These are phyloP conservation scores for Microcebus murinus DNA, from an alignment of 2,113 vertebrate species.

Conservation along the genomic window DNA sequence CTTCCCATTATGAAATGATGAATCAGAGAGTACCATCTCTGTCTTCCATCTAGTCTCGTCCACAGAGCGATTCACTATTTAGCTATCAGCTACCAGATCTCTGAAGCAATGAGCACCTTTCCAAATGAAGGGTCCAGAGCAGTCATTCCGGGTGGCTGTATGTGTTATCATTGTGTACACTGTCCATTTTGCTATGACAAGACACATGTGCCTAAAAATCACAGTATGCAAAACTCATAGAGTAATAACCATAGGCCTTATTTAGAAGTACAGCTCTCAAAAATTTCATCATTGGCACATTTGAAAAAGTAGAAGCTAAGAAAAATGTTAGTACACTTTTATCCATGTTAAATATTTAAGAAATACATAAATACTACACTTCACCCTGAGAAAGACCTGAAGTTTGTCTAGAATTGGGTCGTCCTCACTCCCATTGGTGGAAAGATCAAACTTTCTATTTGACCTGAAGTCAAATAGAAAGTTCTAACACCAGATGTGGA, in stretches of 20 bases:
- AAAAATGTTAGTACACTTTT: background rate
- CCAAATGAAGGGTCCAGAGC: background rate
- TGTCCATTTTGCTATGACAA: background rate
- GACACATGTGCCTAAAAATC: background rate
- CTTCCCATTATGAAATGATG: background rate
- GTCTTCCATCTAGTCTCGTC: background rate
- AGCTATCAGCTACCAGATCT: background rate
- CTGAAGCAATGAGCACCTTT: background rate
- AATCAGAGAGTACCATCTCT: background rate
- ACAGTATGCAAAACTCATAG: background rate
- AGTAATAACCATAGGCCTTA: background rate
- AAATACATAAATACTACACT: background rate
- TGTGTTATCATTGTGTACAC: background rate
- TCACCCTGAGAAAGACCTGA: background rate
- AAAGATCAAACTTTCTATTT: background rate
- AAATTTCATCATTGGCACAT: background rate
- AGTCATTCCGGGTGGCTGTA: background rate
- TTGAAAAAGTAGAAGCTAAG: background rate
- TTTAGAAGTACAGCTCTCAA: no score
- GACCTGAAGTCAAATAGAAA: background rate
- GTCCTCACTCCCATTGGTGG: background rate
- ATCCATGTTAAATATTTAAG: background rate
- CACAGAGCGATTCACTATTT: no score
- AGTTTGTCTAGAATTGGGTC: background rate
- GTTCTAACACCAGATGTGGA: background rate